Evolutionary conservation across 2,797 vertebrate species (phyloP), one percentile per base, ranked within the genome.

Genomic region (Neosilurus hyrtlii): DNA sequence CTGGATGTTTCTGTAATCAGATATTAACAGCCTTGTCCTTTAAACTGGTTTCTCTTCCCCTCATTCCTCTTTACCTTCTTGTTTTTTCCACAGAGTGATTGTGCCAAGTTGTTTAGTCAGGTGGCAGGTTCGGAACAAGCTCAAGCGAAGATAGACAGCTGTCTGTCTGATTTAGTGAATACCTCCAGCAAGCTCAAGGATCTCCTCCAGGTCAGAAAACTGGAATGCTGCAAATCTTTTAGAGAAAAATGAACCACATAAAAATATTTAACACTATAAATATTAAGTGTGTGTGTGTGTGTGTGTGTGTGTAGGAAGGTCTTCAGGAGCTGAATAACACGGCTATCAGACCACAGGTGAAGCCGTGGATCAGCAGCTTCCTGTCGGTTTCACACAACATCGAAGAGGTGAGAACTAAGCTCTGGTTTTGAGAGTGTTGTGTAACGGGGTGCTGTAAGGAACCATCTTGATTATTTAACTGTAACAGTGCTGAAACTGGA

Each of bases 341-440:
- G 2, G 97, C 97, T 82, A 93, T 99, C 86, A 99, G 97, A 85
- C 97, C 98, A 0, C 97, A 99, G 87, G 95, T 99, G 89, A 99
- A 99, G 90, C 98, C 98, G 0, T 99, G 97, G 97, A 98, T 99
- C 92, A 99, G 96, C 92, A 93, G 94, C 75, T 99, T 99, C 90
- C 93, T 99, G 83, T 97, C 97, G 0, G 94, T 99, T 90, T 97
- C 97, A 30, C 98, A 99, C 91, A 99, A 98, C 91, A 98, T 99
- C 0, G 98, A 99, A 88, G 98, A 99, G 96, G 98, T 86, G 74
- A 16, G 62, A 68, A 14, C 62, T 51, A 59, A 57, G 37, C 12
- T 61, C 18, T 43, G 4, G 18, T 37, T 3, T 59, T 8, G 57
- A 20, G 57, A 20, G 8, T 20, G 57, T 20, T 63, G 24, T 73